Base-by-base conservation (phyloP, 2,888 invertebrate genomes). In the Drosophila stalkeri region DNA sequence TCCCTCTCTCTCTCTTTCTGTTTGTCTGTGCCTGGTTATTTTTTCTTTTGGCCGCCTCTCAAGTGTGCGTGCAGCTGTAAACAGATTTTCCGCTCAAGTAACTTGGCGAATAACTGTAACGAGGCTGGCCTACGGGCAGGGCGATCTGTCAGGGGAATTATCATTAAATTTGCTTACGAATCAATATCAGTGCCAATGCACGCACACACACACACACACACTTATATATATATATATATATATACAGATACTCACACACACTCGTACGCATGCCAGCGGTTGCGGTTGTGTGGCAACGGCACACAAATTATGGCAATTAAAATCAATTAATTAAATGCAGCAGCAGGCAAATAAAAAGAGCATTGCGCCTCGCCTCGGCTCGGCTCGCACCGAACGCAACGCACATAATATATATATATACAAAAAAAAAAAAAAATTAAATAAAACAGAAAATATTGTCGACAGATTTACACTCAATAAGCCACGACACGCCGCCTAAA, bases 261-360 rank as follows among this genome's bases (percentile, higher is more conserved):
- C 27, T 64, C 59, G 23, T 33, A 61, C 57, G 82, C 75, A 84
- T 82, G 81, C 81, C 82, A 70, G 55, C 78, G 74, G 81, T 80
- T 85, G 88, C 77, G 85, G 88, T 83, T 85, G 81, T 88, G 88
- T 88, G 86, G 87, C 82, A 86, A 89, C 89, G 86, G 72, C 89
- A 89, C 88, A 90, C 90, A 89, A 89, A 89, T 89, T 89, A 89
- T 86, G 90, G 89, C 90, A 89, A 90, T 89, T 89, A 89, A 89
- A 90, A 89, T 89, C 90, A 90, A 89, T 90, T 89, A 89, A 89
- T 89, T 90, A 90, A 89, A 89, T 89, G 86, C 90, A 86, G 84
- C 85, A 72, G 66, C 73, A 78, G 73, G 75, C 75, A 70, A 79
- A 66, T 74, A 74, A 75, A 72, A 78, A 69, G 67, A 67, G 67